Evolutionary conservation across 1,140 invertebrate genomes (phyloP).

Genomic region (Drosophila tsacasi): DNA sequence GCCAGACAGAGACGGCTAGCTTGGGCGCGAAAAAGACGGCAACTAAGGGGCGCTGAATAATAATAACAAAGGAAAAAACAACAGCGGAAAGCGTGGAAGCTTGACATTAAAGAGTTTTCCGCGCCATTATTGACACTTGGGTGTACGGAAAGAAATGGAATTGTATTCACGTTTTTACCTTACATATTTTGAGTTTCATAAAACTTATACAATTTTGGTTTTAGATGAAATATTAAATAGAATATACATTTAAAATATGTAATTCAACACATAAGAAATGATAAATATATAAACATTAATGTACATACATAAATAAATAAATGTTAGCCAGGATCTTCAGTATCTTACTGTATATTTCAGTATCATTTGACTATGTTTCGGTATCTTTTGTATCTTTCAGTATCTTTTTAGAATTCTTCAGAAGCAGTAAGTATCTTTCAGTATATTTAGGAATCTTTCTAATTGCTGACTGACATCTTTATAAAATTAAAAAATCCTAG

Average conservation of each 20-base stretch:
- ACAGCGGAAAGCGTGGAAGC: slow-evolving; percentile 12
- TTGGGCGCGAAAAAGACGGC: slow-evolving; percentile 5
- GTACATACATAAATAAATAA: too few species aligned
- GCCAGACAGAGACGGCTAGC: slow-evolving; percentile 25
- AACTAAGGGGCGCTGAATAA: neutral
- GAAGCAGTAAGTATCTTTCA: neutral
- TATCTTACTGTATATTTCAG: neutral
- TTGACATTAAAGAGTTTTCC: slow-evolving; percentile 70
- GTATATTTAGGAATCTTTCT: neutral
- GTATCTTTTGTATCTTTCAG: neutral
- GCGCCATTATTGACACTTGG: slow-evolving; percentile 81
- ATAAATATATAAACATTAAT: too few species aligned
- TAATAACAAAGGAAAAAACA: neutral
- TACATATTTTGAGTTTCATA: too few species aligned
- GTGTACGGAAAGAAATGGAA: slow-evolving; percentile 26
- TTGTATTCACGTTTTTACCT: too few species aligned
- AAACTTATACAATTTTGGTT: neutral
- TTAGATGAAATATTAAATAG: neutral
- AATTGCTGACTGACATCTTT: too few species aligned
- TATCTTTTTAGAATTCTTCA: neutral
- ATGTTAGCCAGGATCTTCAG: neutral
- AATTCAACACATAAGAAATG: neutral
- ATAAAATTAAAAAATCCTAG: too few species aligned
- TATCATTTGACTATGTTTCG: neutral
- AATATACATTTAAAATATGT: neutral